A percentile compares a stretch with the other conserved stretches of the same genome.
Conservation (phyloP, 2,888 invertebrate genomes). For the Apoderus coryli region DNA sequence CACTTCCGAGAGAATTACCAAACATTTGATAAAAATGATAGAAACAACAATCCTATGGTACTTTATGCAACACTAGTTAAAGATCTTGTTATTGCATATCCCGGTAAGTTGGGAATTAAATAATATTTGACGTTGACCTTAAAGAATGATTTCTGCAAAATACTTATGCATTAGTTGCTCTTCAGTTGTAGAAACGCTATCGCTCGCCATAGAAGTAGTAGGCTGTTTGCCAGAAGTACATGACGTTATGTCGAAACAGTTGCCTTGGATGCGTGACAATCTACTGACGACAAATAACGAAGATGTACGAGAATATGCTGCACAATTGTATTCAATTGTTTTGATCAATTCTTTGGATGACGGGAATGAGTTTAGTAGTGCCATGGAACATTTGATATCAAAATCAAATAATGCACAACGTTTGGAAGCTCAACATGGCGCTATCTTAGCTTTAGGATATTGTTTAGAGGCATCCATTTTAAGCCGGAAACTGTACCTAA, state of each 20-base stretch:
- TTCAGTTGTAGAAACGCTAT: constrained; percentile 48
- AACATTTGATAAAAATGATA: constrained; percentile 20
- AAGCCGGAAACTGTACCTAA: constrained; percentile 22
- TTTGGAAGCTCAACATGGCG: constrained; percentile 66
- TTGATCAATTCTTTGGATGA: constrained; percentile 43
- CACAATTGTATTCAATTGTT: constrained; percentile 56
- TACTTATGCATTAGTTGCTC: constrained; percentile 7
- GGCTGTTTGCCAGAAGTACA: constrained; percentile 65
- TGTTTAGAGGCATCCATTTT: constrained; percentile 51
- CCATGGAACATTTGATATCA: constrained; percentile 41
- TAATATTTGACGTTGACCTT: too few relatives aligned
- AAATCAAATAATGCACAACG: constrained; percentile 42
- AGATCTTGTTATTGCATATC: constrained; percentile 46
- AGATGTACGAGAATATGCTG: constrained; percentile 56
- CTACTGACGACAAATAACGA: constrained; percentile 61
- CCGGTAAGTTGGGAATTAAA: constrained; percentile 36
- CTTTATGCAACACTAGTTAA: constrained; percentile 55
- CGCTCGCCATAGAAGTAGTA: constrained; percentile 70
- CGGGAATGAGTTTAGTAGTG: constrained; percentile 37
- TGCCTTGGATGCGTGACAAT: constrained; percentile 46
- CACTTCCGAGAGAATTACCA: constrained; percentile 28
- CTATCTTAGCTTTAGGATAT: constrained; percentile 54
- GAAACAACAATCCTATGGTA: constrained; percentile 43
- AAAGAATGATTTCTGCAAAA: too few relatives aligned
- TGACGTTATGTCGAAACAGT: constrained; percentile 43